Conservation (phyloP, 2,888 invertebrate genomes). For the Onthophagus sagittarius region DNA sequence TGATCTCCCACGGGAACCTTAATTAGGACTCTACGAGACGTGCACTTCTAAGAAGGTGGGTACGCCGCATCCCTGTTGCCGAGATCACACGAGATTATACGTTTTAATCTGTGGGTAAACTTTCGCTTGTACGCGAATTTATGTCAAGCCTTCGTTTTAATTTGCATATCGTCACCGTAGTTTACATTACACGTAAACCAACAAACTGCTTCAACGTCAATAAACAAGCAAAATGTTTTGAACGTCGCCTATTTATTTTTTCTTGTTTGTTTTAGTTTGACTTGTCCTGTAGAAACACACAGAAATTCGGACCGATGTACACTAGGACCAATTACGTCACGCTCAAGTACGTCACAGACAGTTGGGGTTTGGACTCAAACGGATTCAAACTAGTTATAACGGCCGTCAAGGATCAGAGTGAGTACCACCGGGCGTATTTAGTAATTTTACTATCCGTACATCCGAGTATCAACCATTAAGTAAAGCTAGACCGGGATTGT, state of each 20-base stretch:
- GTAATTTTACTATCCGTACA: not conserved
- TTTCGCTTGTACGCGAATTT: not conserved
- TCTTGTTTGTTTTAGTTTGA: constrained; percentile 67
- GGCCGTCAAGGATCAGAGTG: constrained; percentile 89
- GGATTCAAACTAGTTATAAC: constrained; percentile 92
- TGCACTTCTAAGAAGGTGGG: not conserved
- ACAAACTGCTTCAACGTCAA: not conserved
- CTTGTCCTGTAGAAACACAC: constrained; percentile 87
- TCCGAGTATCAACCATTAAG: not conserved
- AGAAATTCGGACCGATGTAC: constrained; percentile 82
- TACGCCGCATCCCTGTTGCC: not conserved
- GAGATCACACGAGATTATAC: not conserved
- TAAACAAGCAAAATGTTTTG: not conserved
- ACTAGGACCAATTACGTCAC: constrained; percentile 93
- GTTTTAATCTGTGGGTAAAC: constrained; percentile 3
- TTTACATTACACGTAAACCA: not conserved
- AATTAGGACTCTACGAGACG: not conserved
- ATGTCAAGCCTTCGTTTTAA: constrained; percentile 7
- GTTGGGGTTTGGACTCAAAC: constrained; percentile 88
- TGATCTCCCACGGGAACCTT: not conserved
- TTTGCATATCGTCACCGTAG: constrained; percentile 2
- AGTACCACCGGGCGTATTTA: constrained; percentile 50
- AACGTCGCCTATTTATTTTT: not conserved
- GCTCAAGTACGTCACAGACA: constrained; percentile 88
- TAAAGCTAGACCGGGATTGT: not conserved